These are phyloP conservation scores for Acanthopagrus latus DNA, from an alignment of 2,797 vertebrate genomes.

Conservation along the genomic window DNA sequence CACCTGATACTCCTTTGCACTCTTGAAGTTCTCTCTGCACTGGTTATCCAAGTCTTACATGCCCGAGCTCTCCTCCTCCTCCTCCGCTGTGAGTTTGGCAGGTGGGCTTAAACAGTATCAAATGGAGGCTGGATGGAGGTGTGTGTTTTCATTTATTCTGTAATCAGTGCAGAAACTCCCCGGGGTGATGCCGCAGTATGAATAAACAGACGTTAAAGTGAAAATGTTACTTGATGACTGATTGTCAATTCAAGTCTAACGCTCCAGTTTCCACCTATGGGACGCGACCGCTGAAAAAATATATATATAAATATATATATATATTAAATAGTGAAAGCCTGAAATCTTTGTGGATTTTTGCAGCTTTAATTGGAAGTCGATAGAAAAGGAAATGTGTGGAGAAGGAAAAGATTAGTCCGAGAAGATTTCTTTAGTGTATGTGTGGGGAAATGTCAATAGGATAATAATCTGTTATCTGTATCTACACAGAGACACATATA, in stretches of 20 bases:
- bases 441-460: neutral
- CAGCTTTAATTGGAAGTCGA: neutral
- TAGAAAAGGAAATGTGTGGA: conserved; percentile 2
- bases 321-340: neutral
- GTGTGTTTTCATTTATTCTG: neutral
- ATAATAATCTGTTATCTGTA: conserved; percentile 7
- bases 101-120: conserved; percentile 7
- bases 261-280: neutral
- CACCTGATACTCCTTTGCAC: neutral
- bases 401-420: neutral
- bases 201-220: conserved; percentile 16
- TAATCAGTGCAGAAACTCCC: neutral
- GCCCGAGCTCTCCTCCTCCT: neutral
- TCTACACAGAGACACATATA: neutral
- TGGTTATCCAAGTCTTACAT: neutral
- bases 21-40: neutral
- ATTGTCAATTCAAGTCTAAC: conserved; percentile 4
- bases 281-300: neutral
- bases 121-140: neutral
- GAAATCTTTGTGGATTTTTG: neutral
- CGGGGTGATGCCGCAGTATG: neutral
- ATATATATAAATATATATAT: neutral
- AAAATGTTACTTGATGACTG: conserved; percentile 13
- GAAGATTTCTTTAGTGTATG: neutral
- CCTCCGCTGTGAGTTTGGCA: conserved; percentile 7